These are phyloP conservation scores for Xenopus borealis DNA, from an alignment of 2,113 vertebrate species.

Conservation along the genomic window DNA sequence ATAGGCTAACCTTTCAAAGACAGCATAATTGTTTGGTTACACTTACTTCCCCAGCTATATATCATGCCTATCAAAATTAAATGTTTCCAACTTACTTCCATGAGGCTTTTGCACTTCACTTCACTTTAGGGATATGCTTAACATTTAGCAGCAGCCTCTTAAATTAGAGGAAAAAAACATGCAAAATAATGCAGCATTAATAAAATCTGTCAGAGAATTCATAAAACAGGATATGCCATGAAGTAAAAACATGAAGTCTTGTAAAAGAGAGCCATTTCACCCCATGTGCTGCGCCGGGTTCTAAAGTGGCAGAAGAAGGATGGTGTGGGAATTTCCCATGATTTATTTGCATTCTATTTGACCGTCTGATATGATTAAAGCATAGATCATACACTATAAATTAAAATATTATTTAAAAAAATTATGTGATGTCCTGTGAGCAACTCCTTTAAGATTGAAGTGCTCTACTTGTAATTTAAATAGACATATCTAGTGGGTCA, in stretches of 20 bases:
- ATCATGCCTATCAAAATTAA: constrained; percentile 70
- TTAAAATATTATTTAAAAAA: too few species aligned
- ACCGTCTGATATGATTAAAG: too few species aligned
- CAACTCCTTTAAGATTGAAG: too few species aligned
- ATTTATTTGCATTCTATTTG: too few species aligned
- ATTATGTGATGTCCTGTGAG: too few species aligned
- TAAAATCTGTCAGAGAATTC: constrained; percentile 28
- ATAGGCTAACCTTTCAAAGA: constrained; percentile 68
- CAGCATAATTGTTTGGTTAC: constrained; percentile 67
- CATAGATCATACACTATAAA: too few species aligned
- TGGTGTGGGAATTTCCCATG: too few species aligned
- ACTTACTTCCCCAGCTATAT: constrained; percentile 68
- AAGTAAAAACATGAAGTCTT: neutral
- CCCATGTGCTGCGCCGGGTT: too few species aligned
- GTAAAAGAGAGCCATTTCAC: constrained; percentile 20
- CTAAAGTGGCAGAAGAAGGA: too few species aligned
- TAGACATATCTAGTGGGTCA: too few species aligned
- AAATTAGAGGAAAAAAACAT: constrained; percentile 40
- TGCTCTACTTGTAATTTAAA: too few species aligned
- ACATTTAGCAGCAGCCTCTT: constrained; percentile 51
- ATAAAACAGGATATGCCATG: constrained; percentile 25
- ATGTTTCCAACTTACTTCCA: constrained; percentile 59
- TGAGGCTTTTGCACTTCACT: constrained; percentile 49
- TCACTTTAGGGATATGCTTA: constrained; percentile 50
- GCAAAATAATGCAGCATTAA: constrained; percentile 30